Evolutionary conservation across 2,113 vertebrate genomes (phyloP).

Genomic region (Forbesichthys papilliferus): DNA sequence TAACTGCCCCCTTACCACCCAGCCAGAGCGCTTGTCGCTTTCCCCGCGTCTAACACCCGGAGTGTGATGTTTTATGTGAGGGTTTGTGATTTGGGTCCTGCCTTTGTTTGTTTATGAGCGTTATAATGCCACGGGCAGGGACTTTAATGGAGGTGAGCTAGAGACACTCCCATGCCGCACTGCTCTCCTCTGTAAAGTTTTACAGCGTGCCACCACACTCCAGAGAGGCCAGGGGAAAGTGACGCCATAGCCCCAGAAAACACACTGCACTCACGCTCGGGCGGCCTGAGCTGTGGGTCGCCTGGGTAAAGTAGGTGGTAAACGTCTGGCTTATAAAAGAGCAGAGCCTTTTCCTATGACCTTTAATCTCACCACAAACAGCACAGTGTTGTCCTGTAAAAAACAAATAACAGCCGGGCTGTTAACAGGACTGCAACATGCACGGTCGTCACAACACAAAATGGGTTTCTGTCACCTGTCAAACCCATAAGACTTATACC

Average conservation of each 20-base stretch:
- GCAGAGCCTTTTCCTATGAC: conserved; percentile 17
- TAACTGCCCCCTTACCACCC: conserved; percentile 38
- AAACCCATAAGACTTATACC: conserved; percentile 55
- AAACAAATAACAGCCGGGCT: conserved; percentile 7
- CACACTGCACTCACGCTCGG: conserved; percentile 54
- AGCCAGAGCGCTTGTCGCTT: conserved; percentile 5
- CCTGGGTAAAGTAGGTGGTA: conserved; percentile 39
- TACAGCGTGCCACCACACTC: conserved; percentile 71
- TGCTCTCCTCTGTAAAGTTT: conserved; percentile 74
- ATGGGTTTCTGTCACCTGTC: conserved; percentile 33
- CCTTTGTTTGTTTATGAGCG: conserved; percentile 63
- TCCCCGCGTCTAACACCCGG: conserved; percentile 10
- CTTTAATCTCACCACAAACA: conserved; percentile 22
- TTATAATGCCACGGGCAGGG: conserved; percentile 69
- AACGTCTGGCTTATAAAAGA: conserved; percentile 32
- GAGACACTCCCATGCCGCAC: conserved; percentile 70
- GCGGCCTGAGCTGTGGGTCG: conserved; percentile 40
- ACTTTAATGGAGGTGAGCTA: conserved; percentile 72
- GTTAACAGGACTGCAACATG: conserved; percentile 2
- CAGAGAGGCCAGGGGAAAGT: conserved; percentile 67
- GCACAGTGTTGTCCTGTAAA: conserved; percentile 18
- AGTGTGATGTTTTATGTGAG: conserved; percentile 47
- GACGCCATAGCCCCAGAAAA: conserved; percentile 68
- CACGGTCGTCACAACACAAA: conserved; percentile 30
- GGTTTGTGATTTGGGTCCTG: conserved; percentile 48